phyloP scores from a whole-genome alignment of 92 coral and sea anemone species.

The Porites lobata region DNA sequence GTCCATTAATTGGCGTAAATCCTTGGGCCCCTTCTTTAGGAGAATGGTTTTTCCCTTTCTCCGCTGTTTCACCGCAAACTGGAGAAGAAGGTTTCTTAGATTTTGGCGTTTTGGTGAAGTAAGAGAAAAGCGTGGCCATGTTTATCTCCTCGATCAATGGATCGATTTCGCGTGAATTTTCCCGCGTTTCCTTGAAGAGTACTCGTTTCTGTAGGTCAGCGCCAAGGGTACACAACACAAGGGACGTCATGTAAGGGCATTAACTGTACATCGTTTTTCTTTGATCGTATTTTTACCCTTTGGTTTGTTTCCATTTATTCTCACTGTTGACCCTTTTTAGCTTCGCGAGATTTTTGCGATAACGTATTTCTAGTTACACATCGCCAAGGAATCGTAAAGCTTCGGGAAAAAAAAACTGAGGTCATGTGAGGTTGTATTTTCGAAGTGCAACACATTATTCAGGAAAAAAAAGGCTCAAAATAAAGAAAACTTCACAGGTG shows the following conservation, averaged over 20 bases:
- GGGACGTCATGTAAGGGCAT: neutral
- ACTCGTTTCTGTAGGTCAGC: neutral
- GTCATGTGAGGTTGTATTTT: no score
- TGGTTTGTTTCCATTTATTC: no score
- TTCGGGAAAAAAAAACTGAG: no score
- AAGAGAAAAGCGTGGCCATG: slow-evolving; percentile 87
- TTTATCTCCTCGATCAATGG: slow-evolving; percentile 44
- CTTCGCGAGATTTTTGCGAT: no score
- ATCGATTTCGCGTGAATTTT: slow-evolving; percentile 61
- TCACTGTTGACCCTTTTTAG: no score
- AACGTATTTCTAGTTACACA: no score
- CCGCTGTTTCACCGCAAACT: slow-evolving; percentile 70
- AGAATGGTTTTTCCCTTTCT: slow-evolving; percentile 60
- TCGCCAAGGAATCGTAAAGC: no score
- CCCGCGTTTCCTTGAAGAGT: slow-evolving; percentile 67
- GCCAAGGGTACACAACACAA: neutral
- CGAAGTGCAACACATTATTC: no score
- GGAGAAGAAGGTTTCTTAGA: slow-evolving; percentile 67
- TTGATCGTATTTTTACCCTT: no score
- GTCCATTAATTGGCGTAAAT: slow-evolving; percentile 53
- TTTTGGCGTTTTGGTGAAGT: slow-evolving; percentile 85
- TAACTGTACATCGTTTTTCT: no score
- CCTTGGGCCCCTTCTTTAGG: slow-evolving; percentile 74
- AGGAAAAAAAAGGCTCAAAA: no score
- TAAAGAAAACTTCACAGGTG: no score